Percentiles rank a stretch among this genome's conserved stretches.
Conservation (phyloP, 2,113 vertebrate genomes). For the Proteles cristata region DNA sequence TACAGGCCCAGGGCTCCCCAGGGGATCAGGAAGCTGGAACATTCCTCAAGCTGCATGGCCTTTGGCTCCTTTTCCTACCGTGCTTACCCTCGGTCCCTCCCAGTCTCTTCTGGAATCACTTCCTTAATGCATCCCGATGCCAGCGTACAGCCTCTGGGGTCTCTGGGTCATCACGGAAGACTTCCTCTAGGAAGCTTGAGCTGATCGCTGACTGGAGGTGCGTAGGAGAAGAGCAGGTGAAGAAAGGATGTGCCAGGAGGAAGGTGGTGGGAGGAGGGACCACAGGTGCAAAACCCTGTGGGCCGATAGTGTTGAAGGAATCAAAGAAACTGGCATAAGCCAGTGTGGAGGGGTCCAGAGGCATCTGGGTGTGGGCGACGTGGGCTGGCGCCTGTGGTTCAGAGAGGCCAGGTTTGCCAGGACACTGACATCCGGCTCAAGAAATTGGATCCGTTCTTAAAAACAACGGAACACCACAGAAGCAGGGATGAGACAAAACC, state of each 20-base stretch:
- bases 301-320: fast-evolving
- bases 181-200: neutral
- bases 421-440: neutral
- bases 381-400: fast-evolving
- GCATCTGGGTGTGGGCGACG: fast-evolving
- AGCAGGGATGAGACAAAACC: fast-evolving
- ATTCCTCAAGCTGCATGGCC: neutral
- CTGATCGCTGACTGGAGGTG: neutral
- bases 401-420: fast-evolving
- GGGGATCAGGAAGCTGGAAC: neutral
- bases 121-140: neutral
- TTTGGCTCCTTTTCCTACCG: neutral
- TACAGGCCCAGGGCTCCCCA: neutral
- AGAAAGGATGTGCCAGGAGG: neutral
- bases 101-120: neutral
- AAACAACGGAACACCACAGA: neutral
- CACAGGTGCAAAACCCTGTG: fast-evolving
- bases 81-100: neutral
- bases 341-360: fast-evolving
- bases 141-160: neutral
- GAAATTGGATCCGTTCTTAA: fast-evolving
- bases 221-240: fast-evolving
- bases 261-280: neutral
- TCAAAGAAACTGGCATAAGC: neutral
- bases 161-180: neutral